Percentiles rank a stretch among this genome's conserved stretches.
phyloP scores from a whole-genome alignment of 53 echinoderm and acorn worm genomes.

The Henricia sp. region DNA sequence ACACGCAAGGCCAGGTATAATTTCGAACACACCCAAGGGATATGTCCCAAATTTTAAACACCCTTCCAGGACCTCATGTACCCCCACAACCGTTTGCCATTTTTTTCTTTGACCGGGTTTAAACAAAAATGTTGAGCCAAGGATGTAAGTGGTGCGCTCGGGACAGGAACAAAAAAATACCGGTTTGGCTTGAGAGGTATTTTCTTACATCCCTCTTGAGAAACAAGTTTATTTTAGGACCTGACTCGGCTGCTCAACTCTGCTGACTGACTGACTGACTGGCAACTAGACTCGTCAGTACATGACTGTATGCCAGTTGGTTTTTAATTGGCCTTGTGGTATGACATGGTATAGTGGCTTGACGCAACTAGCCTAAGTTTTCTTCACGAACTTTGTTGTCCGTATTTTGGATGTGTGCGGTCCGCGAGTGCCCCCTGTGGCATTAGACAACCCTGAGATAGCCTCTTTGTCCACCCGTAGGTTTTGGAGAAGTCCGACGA shows the following conservation, averaged over 20 bases:
- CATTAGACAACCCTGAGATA: no score
- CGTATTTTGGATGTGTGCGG: constrained; percentile 32
- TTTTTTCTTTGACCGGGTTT: not conserved
- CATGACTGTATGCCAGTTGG: not conserved
- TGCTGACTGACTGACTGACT: constrained; percentile 54
- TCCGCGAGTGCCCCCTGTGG: not conserved
- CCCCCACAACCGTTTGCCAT: not conserved
- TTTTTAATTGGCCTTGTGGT: not conserved
- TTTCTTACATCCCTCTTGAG: constrained; percentile 43
- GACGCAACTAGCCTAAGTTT: not conserved
- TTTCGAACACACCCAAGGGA: constrained; percentile 10
- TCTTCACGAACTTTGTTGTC: constrained; percentile 27
- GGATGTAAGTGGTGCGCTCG: not conserved
- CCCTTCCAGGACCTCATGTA: not conserved
- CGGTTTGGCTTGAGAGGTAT: constrained; percentile 13
- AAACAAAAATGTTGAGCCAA: not conserved
- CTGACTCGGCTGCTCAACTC: no score
- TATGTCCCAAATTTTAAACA: constrained; percentile 6
- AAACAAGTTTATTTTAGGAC: constrained; percentile 59
- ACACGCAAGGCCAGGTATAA: constrained; percentile 12
- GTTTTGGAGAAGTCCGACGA: no score
- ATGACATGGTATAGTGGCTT: not conserved
- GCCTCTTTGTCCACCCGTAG: no score
- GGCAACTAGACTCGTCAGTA: constrained; percentile 25
- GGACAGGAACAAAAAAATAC: constrained; percentile 12